phyloP scores from a whole-genome alignment of 1,140 invertebrate species.

The Nylanderia fulva region DNA sequence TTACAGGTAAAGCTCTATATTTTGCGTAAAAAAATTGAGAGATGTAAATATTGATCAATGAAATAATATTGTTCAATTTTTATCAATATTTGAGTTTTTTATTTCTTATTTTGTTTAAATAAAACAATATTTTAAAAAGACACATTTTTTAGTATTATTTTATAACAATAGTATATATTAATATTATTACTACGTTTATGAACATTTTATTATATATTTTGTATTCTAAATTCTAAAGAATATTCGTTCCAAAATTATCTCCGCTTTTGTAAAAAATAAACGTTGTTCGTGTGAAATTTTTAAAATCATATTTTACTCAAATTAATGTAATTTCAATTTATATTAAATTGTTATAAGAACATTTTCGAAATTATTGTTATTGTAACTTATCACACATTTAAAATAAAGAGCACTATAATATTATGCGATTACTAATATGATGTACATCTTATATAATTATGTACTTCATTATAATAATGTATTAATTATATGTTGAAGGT shows the following conservation, averaged over 20 bases:
- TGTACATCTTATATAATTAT: neutral
- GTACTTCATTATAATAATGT: too few species aligned
- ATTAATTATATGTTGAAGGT: conserved; percentile 49
- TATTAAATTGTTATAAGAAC: neutral
- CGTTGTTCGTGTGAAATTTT: neutral
- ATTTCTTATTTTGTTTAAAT: neutral
- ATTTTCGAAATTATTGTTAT: neutral
- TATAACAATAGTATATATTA: neutral
- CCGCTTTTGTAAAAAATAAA: neutral
- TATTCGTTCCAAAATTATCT: neutral
- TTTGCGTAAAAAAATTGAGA: neutral
- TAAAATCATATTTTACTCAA: neutral
- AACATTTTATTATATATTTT: neutral
- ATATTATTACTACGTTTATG: neutral
- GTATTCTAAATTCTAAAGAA: neutral
- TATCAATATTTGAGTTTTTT: neutral
- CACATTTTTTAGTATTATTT: neutral
- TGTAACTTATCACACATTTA: neutral
- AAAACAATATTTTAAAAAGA: neutral
- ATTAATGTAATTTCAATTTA: neutral
- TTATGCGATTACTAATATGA: neutral
- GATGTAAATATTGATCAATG: neutral
- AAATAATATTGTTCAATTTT: neutral
- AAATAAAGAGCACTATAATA: neutral
- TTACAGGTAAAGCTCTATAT: conserved; percentile 60